A percentile compares a stretch with the other conserved stretches of the same genome.
Conservation (phyloP, 37 sponge, comb jelly and placozoan genomes). For the Spongilla lacustris region DNA sequence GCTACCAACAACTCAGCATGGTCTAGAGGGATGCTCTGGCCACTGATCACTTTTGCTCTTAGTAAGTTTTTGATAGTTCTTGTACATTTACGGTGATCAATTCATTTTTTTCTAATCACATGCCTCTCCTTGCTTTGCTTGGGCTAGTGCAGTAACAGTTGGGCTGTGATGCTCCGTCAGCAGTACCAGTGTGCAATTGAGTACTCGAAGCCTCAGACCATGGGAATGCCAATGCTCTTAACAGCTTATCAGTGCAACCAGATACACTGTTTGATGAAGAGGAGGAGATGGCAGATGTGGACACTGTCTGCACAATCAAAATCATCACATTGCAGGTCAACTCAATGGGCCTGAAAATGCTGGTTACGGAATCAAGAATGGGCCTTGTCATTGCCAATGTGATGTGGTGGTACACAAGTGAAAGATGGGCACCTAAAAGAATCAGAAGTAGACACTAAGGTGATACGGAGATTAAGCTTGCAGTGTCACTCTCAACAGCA, state of each 20-base stretch:
- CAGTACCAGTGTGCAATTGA: slow-evolving; percentile 1
- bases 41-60: not conserved
- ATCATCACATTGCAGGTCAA: too few relatives aligned
- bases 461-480: not conserved
- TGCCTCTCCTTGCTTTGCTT: slow-evolving; percentile 15
- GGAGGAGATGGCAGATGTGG: too few relatives aligned
- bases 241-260: too few relatives aligned
- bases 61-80: not conserved
- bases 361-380: not conserved
- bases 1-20: not conserved
- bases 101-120: slow-evolving; percentile 25
- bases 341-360: too few relatives aligned
- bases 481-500: slow-evolving; percentile 27
- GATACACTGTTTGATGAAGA: too few relatives aligned
- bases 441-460: not conserved
- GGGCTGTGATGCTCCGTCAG: slow-evolving; percentile 7
- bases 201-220: not conserved
- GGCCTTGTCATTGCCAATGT: slow-evolving; percentile 12
- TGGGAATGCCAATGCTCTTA: not conserved
- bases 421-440: slow-evolving; percentile 16
- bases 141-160: not conserved
- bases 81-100: slow-evolving; percentile 8
- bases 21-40: slow-evolving; percentile 15
- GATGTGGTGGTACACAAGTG: slow-evolving; percentile 3
- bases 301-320: too few relatives aligned